Conservation (phyloP, 2,797 vertebrate species). For the Heterohyrax brucei region DNA sequence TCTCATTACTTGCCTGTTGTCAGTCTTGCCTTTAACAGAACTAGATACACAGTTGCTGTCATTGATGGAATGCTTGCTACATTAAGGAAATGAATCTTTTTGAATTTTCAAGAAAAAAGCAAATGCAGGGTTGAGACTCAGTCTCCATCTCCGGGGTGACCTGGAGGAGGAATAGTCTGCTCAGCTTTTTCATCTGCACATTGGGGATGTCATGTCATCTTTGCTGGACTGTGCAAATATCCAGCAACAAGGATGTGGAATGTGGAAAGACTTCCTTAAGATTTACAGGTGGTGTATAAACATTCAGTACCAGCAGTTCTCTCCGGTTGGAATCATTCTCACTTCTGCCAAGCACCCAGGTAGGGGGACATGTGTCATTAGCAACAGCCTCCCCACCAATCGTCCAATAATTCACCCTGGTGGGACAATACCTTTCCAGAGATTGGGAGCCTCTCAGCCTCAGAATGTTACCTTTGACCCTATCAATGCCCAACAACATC, state of each 20-base stretch:
- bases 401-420: not conserved
- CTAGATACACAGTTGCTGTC: not conserved
- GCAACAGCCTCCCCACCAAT: fast-evolving
- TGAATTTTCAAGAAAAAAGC: not conserved
- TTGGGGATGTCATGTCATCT: not conserved
- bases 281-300: too few relatives aligned
- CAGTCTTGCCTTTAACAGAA: not conserved
- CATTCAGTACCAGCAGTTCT: fast-evolving
- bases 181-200: not conserved
- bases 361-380: not conserved
- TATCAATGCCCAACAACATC: not conserved
- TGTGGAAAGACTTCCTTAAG: not conserved
- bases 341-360: not conserved
- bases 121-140: not conserved
- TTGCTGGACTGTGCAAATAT: too few relatives aligned
- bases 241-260: not conserved
- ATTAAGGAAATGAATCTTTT: not conserved
- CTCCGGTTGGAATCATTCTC: not conserved
- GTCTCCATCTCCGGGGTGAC: not conserved
- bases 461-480: not conserved
- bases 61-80: fast-evolving
- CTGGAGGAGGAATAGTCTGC: not conserved
- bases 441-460: not conserved
- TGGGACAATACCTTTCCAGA: not conserved
- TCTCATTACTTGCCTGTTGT: not conserved